These are phyloP conservation scores for Drosophila bocki DNA, from an alignment of 1,140 invertebrate species.

Conservation along the genomic window DNA sequence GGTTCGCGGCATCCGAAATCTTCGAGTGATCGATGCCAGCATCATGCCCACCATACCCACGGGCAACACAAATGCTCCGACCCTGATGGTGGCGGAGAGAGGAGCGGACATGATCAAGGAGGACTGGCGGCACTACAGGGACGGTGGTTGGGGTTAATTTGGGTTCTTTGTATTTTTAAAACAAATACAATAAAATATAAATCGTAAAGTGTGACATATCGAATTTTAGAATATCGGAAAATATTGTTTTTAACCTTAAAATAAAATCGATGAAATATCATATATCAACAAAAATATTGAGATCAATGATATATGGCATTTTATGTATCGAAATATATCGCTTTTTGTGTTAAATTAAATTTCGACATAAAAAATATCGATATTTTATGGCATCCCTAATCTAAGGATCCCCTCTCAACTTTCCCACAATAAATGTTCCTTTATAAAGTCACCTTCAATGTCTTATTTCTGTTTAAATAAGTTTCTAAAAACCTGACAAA, in stretches of 20 bases:
- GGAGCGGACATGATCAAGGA: constrained; percentile 89
- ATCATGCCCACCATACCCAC: constrained; percentile 90
- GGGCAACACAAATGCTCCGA: constrained; percentile 90
- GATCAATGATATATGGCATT: too few relatives aligned
- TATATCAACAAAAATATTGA: too few relatives aligned
- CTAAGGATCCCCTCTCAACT: neutral
- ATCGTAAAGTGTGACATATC: too few relatives aligned
- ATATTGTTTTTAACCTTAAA: too few relatives aligned
- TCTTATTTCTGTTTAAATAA: neutral
- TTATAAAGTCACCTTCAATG: neutral
- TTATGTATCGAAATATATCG: too few relatives aligned
- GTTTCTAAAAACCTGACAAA: neutral
- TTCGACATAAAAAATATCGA: neutral
- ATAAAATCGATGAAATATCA: too few relatives aligned
- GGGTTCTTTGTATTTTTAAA: too few relatives aligned
- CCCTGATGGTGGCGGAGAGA: constrained; percentile 90
- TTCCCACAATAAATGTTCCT: neutral
- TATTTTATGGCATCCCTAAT: neutral
- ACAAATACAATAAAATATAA: too few relatives aligned
- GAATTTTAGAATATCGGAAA: too few relatives aligned
- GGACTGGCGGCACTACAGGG: constrained; percentile 83
- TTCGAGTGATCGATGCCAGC: constrained; percentile 90
- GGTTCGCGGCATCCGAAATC: constrained; percentile 87
- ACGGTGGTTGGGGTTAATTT: constrained; percentile 57
- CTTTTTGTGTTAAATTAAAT: too few relatives aligned